Base-by-base conservation (phyloP, 2,888 invertebrate species). In the Chymomyza amoena region DNA sequence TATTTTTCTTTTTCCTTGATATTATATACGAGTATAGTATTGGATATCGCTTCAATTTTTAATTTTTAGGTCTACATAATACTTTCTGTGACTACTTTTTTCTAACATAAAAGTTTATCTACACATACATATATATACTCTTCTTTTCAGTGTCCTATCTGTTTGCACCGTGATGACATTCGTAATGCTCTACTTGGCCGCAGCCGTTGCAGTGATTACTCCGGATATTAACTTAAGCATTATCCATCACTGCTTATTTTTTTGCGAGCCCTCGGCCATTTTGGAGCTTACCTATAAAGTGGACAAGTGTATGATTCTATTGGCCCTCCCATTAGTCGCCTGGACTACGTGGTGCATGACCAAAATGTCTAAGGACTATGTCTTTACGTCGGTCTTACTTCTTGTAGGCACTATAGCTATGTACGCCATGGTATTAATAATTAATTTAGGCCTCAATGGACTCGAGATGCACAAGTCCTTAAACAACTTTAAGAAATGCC, bases 381-480 rank as follows among this genome's bases (percentile, higher is more conserved):
- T 45, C 6, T 13, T 45, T 13, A 4, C 61, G 25, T 1, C 67
- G 56, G 32, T 9, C 32, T 2, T 51, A 51, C 7, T 36, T 68
- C 13, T 0, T 3, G 4, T 32, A 15, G 50, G 18, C 6, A 61
- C 72, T 15, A 25, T 54, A 0, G 25, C 28, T 20, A 7, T 9
- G 2, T 75, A 75, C 39, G 18, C 54, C 6, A 10, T 50, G 6
- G 18, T 63, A 4, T 60, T 75, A 25, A 1, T 50, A 16, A 20
- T 66, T 15, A 75, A 72, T 54, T 16, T 75, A 2, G 15, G 63
- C 15, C 54, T 52, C 52, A 75, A 75, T 28, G 72, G 57, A 4
- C 5, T 76, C 16, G 68, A 66, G 7, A 16, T 75, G 9, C 72
- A 75, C 36, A 25, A 66, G 25, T 32, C 66, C 6, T n/a, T 72